Base-by-base conservation (phyloP, 1,140 invertebrate species). In the Aphaenogaster floridana region DNA sequence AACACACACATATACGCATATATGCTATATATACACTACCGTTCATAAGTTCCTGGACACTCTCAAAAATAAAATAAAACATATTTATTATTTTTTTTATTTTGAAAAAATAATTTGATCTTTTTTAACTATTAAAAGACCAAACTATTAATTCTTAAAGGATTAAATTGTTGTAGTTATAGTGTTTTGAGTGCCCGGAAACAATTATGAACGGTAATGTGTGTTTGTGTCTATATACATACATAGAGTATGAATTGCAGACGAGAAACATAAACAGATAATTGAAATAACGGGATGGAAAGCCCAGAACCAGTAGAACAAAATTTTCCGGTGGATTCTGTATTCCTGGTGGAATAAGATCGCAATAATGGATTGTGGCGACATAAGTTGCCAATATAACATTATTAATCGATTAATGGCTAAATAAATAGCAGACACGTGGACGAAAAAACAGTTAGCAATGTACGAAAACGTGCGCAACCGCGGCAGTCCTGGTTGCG, bases 401-500 rank as follows among this genome's bases (percentile, higher is more conserved):
- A 39, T 81, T 61, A 54, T 81, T 74, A 83, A 74, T 61, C 80
- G 39, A 74, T 83, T 74, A 83, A 83, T 83, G 39, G 21, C 21
- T 36, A n/a, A 6, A 72, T 66, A 66, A 64, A 17, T 42, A 77
- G 57, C 54, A 66, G 17, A 74, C 68, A 74, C 52, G 52, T 61
- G 39, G 28, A 39, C 39, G 21, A 34, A 17, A 76, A 45, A 48
- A 48, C n/a, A 76, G 42, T 83, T 83, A 83, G 69, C 54, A 74
- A 48, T 61, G 28, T 84, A 84, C 57, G 42, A 13, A 74, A 74
- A 84, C 52, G 66, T 72, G 79, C 54, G 80, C 28, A 45, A 45
- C 80, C 80, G 80, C 80, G 42, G 34, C 80, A 84, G 80, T 84
- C 80, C 80, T 84, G 36, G 13, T 84, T 74, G 69, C 80, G 69